A percentile compares a stretch with the other conserved stretches of the same genome.
phyloP scores from a whole-genome alignment of 2,797 vertebrate genomes.

The Vultur gryphus region DNA sequence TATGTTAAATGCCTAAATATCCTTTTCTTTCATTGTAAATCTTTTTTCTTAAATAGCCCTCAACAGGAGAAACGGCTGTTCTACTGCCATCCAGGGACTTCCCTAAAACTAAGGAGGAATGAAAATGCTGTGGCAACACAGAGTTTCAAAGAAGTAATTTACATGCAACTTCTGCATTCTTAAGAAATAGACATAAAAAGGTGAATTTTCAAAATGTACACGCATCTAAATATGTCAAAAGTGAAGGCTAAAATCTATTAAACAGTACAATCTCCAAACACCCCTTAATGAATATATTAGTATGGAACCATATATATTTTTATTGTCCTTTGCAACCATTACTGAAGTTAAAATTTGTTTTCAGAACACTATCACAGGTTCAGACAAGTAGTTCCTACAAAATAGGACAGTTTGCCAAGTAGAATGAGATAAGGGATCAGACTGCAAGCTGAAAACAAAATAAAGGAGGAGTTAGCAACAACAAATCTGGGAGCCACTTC shows the following conservation, averaged over 20 bases:
- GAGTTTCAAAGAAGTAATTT: neutral
- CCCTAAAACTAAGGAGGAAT: neutral
- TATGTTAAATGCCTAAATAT: neutral
- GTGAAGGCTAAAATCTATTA: neutral
- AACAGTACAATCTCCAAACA: neutral
- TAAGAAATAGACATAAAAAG: neutral
- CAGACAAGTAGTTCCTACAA: neutral
- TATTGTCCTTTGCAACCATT: neutral
- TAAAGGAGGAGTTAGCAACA: neutral
- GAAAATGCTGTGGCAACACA: neutral
- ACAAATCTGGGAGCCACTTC: neutral
- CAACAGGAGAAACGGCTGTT: neutral
- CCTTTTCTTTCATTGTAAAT: neutral
- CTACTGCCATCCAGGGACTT: constrained; percentile 39
- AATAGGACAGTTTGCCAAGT: neutral
- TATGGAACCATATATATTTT: neutral
- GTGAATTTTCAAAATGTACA: neutral
- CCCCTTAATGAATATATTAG: neutral
- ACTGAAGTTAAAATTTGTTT: neutral
- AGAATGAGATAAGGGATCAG: neutral
- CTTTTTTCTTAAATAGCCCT: neutral
- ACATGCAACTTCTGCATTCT: neutral
- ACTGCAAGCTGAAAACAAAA: neutral
- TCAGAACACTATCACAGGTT: neutral
- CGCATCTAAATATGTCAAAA: neutral